phyloP scores from a whole-genome alignment of 2,888 invertebrate species.

The Frankliniella fusca region DNA sequence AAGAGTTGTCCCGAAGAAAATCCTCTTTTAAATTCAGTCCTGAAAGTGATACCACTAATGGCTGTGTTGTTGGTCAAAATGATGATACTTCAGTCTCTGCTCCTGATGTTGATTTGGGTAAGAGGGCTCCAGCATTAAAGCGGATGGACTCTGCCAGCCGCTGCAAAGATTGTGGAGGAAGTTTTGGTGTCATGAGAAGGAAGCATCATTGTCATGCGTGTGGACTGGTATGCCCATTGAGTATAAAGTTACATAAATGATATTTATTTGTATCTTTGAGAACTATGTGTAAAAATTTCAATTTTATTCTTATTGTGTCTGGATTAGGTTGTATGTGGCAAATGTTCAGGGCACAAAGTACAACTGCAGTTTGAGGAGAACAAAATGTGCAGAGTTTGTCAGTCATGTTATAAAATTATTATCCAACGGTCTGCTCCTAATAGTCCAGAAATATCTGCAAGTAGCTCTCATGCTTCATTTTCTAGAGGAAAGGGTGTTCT shows the following conservation, averaged over 20 bases:
- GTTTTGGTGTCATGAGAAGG: conserved; percentile 42
- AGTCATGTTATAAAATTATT: conserved; percentile 48
- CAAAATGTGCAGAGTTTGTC: conserved; percentile 52
- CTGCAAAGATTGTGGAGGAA: conserved; percentile 56
- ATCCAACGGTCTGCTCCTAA: conserved; percentile 30
- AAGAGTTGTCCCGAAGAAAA: conserved; percentile 48
- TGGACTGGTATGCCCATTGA: conserved; percentile 53
- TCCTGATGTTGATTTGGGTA: conserved; percentile 42
- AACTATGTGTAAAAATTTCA: background rate
- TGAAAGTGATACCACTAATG: background rate
- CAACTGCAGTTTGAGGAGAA: conserved; percentile 53
- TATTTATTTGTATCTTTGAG: background rate
- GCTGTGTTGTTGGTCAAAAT: conserved; percentile 27
- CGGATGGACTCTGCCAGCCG: conserved; percentile 58
- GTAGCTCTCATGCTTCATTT: conserved; percentile 33
- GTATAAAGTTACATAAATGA: background rate
- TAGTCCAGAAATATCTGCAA: conserved; percentile 38
- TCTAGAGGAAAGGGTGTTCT: conserved; percentile 27
- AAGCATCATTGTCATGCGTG: conserved; percentile 64
- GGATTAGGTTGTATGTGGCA: conserved; percentile 57
- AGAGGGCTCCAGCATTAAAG: conserved; percentile 56
- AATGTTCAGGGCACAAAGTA: conserved; percentile 56
- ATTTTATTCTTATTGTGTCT: conserved; percentile 27
- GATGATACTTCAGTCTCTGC: background rate
- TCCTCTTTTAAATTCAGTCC: conserved; percentile 5